Base-by-base conservation (phyloP, 2,113 vertebrate species). In the Takifugu bimaculatus region DNA sequence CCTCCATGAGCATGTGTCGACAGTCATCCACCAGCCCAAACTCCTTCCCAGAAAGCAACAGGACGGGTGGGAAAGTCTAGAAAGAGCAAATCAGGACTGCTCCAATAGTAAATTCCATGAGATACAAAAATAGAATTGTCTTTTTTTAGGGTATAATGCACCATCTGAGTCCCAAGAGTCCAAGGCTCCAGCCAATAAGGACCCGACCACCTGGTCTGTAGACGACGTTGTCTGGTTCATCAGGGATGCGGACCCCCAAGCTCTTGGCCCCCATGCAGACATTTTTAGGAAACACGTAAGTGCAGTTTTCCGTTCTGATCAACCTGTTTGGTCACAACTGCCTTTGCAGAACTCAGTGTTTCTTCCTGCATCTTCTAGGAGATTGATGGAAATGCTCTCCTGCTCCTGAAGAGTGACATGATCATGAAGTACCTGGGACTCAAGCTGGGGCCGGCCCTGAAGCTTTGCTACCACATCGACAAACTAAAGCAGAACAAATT, bases 401-500 rank as follows among this genome's bases (percentile, higher is more conserved):
- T 98, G 60, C 87, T 98, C 73, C 90, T 98, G 71, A 97, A 92
- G 88, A 96, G 94, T 5, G 95, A 98, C 85, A 93, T 97, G 94
- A 91, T 96, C 82, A 98, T 98, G 95, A 97, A 97, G 82, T 98
- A 98, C 83, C 86, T 98, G 61, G 96, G 95, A 65, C 92, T 97
- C 88, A 98, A 98, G 88, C 85, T 98, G 79, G 96, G 96, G 52
- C 96, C 96, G 0, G 94, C 96, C 0, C 80, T 97, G 88, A 98
- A 98, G 85, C 93, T 98, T 53, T 97, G 95, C 82, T 93, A 94
- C 88, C 94, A 98, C 84, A 98, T 98, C 26, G 96, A 97, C 82
- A 96, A 95, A 75, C 92, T 98, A 88, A 96, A 96, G 89, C 93
- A 96, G 87, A 78, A 87, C 61, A 97, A 97, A 85, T 95, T 94